Conservation (phyloP, 2,797 vertebrate species). For the Hemibagrus guttatus region DNA sequence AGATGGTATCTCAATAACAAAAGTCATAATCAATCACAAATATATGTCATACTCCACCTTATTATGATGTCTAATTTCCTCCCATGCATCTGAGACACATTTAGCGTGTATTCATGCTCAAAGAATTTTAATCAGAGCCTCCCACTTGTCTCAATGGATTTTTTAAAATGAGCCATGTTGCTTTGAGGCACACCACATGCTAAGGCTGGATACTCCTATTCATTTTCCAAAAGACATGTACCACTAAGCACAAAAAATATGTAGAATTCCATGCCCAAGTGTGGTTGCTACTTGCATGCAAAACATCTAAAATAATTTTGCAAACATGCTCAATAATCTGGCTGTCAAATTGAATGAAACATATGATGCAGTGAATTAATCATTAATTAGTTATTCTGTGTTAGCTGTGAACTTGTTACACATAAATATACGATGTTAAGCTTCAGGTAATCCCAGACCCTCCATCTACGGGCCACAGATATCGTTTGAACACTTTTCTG, state of each 20-base stretch:
- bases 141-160: not conserved
- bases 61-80: not conserved
- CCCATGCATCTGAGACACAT: not conserved
- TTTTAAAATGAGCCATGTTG: conserved; percentile 13
- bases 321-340: conserved; percentile 7
- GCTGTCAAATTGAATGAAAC: not conserved
- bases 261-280: not conserved
- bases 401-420: not conserved
- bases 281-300: not conserved
- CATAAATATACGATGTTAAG: not conserved
- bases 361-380: not conserved
- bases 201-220: not conserved
- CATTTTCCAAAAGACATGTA: not conserved
- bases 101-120: conserved; percentile 15
- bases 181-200: conserved; percentile 17
- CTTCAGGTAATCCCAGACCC: not conserved
- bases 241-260: not conserved
- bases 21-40: conserved; percentile 32
- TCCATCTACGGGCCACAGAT: not conserved
- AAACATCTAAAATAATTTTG: not conserved
- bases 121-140: conserved; percentile 16
- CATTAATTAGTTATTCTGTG: not conserved
- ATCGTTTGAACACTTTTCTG: not conserved
- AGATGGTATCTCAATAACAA: conserved; percentile 27
- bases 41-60: conserved; percentile 10